These are phyloP conservation scores for Oscheius myriophilus DNA, from an alignment of 2,888 invertebrate species.

Conservation along the genomic window DNA sequence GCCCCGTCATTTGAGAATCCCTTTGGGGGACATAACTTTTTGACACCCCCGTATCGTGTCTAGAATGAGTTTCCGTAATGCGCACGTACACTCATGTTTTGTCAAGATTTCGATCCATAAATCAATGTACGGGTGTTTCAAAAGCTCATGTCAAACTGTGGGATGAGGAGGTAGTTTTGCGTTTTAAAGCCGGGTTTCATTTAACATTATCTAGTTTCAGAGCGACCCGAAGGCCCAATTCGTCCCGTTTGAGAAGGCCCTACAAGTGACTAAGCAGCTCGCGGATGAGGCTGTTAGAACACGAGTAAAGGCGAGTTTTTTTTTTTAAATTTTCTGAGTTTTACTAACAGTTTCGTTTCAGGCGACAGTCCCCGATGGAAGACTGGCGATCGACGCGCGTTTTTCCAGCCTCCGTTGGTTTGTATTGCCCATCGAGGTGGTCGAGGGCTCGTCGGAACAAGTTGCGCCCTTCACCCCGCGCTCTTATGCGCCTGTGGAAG, in stretches of 20 bases:
- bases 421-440: conserved; percentile 84
- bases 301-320: conserved; percentile 18
- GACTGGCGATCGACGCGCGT: conserved; percentile 79
- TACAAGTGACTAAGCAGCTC: conserved; percentile 22
- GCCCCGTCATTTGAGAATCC: too few species aligned
- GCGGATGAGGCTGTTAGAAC: conserved; percentile 24
- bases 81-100: too few species aligned
- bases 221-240: conserved; percentile 9
- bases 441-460: neutral
- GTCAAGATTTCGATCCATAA: too few species aligned
- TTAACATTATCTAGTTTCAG: neutral
- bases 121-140: too few species aligned
- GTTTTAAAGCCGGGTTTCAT: neutral
- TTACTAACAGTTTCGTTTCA: conserved; percentile 73
- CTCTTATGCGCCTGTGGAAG: conserved; percentile 2
- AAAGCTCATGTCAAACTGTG: too few species aligned
- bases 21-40: too few species aligned
- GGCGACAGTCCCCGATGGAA: conserved; percentile 81
- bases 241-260: neutral
- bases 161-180: too few species aligned
- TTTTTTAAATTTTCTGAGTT: neutral
- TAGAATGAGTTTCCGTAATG: too few species aligned
- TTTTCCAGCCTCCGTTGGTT: conserved; percentile 85
- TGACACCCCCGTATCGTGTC: too few species aligned
- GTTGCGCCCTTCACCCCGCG: conserved; percentile 16